Conservation (phyloP, 2,113 vertebrate genomes). For the Tonatia bakeri region DNA sequence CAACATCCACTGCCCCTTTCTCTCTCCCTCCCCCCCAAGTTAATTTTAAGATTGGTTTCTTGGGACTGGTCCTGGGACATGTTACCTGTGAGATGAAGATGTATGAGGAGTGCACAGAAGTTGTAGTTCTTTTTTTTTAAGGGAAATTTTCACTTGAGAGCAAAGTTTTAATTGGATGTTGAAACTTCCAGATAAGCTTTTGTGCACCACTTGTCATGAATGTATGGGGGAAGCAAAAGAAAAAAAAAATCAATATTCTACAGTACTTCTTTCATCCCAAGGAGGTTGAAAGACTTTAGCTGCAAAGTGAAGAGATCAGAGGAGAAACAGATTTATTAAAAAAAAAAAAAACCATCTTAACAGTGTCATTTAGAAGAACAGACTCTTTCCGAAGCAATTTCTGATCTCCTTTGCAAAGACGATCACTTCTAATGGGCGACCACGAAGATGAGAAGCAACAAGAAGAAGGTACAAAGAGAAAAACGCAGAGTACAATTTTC, state of each 20-base stretch:
- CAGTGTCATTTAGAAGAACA: conserved; percentile 50
- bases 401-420: conserved; percentile 54
- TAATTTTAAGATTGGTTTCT: conserved; percentile 1
- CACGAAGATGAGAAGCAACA: not conserved
- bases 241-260: conserved; percentile 68
- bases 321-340: conserved; percentile 49
- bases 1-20: not conserved
- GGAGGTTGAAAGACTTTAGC: conserved; percentile 67
- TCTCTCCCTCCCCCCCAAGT: not conserved
- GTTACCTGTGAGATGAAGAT: not conserved
- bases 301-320: conserved; percentile 67
- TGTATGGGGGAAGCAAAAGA: conserved; percentile 50
- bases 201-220: conserved; percentile 72
- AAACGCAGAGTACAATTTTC: not conserved
- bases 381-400: conserved; percentile 47
- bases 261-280: conserved; percentile 66
- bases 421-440: conserved; percentile 1
- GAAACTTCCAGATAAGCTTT: conserved; percentile 65
- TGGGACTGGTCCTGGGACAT: not conserved
- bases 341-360: not conserved
- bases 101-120: not conserved
- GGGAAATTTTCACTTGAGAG: conserved; percentile 46
- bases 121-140: not conserved
- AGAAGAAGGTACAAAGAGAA: not conserved
- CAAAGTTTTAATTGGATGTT: conserved; percentile 69